Conservation (phyloP, 1,140 invertebrate species). For the Leguminivora glycinivorella region DNA sequence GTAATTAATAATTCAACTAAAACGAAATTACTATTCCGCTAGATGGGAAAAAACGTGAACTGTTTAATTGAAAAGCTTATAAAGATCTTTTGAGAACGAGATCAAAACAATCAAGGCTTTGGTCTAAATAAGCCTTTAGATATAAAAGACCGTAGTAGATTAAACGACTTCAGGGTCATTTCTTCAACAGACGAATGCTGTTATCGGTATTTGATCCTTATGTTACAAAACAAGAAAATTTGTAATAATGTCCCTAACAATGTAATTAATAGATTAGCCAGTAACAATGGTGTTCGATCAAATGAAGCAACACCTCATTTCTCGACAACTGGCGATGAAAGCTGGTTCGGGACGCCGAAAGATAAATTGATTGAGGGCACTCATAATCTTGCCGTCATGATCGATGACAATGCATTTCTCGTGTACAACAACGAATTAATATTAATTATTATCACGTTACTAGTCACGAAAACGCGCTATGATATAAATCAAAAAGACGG, state of each 20-base stretch:
- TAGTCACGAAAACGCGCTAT: constrained; percentile 43
- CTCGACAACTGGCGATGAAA: constrained; percentile 48
- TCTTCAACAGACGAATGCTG: neutral
- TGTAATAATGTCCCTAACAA: neutral
- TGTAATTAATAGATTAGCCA: constrained; percentile 10
- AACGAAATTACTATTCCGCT: constrained; percentile 35
- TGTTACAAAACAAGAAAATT: neutral
- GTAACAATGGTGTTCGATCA: constrained; percentile 19
- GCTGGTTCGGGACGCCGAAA: constrained; percentile 38
- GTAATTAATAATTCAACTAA: constrained; percentile 53
- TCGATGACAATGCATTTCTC: constrained; percentile 65
- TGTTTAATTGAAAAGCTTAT: constrained; percentile 20
- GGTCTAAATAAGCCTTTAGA: neutral
- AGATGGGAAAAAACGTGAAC: constrained; percentile 33
- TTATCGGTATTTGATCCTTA: neutral
- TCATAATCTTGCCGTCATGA: constrained; percentile 51
- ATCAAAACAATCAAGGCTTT: constrained; percentile 10
- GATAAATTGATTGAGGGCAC: constrained; percentile 66
- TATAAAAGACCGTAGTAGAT: neutral
- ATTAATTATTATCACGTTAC: constrained; percentile 70
- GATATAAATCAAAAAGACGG: constrained; percentile 3
- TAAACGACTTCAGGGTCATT: neutral
- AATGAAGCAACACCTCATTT: constrained; percentile 17
- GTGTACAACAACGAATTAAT: constrained; percentile 59
- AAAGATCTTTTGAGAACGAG: neutral